Base-by-base conservation (phyloP, 2,797 vertebrate genomes). In the Anas flavirostris region DNA sequence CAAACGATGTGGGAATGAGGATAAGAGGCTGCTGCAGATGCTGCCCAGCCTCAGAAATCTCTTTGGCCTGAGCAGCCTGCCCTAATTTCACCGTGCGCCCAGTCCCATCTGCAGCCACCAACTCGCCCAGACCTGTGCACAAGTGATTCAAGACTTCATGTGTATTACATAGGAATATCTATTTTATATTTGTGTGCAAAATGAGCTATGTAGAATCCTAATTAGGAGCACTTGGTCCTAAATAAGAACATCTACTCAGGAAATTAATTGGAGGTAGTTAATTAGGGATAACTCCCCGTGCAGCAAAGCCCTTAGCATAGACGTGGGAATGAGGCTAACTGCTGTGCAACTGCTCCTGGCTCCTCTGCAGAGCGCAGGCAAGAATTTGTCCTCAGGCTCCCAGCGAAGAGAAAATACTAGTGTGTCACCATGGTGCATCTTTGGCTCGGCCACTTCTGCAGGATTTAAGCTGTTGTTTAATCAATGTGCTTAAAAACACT, bases 381-480 rank as follows among this genome's bases (percentile, higher is more conserved):
- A 66, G 41, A 64, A 69, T 56, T 67, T 82, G 41, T 66, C 63
- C 35, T 69, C 2, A 0, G 44, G 43, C 33, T 79, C 48, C 55
- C 31, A 77, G 48, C 16, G 48, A 85, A 60, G 52, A 72, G 73
- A 81, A 78, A 43, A 75, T 5, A 3, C 26, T 50, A 82, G 70
- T 23, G 55, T 21, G 44, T 72, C 56, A 43, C 44, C 1, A 0
- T 58, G 33, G 60, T 53, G 74, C 11, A 1, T 67, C 63, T 88
- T 89, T 91, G 62, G 25, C 66, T 66, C 0, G 1, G 76, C 29
- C 76, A 59, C 50, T 92, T 90, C 66, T 84, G 37, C 25, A 56
- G 63, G 87, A 92, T 94, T 91, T 91, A 84, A 90, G 80, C 63
- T 84, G 63, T 52, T 87, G 25, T 92, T 95, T 88, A 88, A 91